These are phyloP conservation scores for Diplazon laetatorius DNA, from an alignment of 2,888 invertebrate genomes.

Conservation along the genomic window DNA sequence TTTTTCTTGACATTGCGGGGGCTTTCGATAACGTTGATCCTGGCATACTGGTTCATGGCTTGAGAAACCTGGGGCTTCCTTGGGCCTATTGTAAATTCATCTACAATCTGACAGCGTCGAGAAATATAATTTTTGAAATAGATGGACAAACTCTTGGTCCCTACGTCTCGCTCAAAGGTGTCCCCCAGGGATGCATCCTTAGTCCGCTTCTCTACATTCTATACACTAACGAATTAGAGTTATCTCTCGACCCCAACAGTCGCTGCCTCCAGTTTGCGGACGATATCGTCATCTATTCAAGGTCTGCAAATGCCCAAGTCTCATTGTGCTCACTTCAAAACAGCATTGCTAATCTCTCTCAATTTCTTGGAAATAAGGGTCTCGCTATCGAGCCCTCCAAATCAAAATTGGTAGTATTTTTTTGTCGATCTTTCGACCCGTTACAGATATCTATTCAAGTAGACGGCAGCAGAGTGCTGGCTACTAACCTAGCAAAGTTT, in stretches of 20 bases:
- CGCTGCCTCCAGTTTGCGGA: constrained; percentile 50
- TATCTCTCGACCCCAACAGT: background rate
- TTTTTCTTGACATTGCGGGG: constrained; percentile 20
- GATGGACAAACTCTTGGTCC: background rate
- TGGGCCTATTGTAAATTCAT: constrained; percentile 12
- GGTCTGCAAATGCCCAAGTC: background rate
- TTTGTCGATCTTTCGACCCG: constrained; percentile 2
- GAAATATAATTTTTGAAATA: background rate
- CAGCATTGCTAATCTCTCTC: constrained; percentile 1
- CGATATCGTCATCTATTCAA: constrained; percentile 28
- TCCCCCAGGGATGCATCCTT: constrained; percentile 10
- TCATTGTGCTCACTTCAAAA: constrained; percentile 9
- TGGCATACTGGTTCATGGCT: background rate
- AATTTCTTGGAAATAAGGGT: background rate
- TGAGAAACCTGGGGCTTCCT: background rate
- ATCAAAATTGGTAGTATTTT: constrained; percentile 26
- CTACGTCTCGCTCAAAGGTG: background rate
- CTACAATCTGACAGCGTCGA: background rate
- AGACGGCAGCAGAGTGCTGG: background rate
- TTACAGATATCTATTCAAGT: background rate
- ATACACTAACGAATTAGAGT: background rate
- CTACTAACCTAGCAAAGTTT: constrained; percentile 28
- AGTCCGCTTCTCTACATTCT: constrained; percentile 7
- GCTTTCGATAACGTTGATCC: constrained; percentile 41
- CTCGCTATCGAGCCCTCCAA: constrained; percentile 43